phyloP scores from a whole-genome alignment of 2,797 vertebrate species.

The Mus spretus region DNA sequence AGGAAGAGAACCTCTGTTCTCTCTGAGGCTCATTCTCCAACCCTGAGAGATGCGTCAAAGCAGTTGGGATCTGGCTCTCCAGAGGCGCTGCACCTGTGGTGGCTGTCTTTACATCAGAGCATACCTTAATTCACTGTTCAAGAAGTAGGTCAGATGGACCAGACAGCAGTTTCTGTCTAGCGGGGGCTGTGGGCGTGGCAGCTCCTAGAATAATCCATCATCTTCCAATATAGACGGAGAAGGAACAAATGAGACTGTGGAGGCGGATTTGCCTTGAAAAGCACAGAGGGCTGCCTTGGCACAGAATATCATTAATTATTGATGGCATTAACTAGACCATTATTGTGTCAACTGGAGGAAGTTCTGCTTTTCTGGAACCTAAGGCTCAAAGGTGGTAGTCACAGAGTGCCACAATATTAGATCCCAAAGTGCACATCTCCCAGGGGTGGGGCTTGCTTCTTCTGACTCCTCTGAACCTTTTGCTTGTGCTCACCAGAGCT shows the following conservation, averaged over 20 bases:
- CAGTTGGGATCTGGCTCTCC: not conserved
- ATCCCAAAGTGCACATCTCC: not conserved
- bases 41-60: not conserved
- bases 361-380: slow-evolving; percentile 56
- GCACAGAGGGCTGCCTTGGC: slow-evolving; percentile 25
- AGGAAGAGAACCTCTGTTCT: slow-evolving; percentile 17
- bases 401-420: not conserved
- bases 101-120: not conserved
- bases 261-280: slow-evolving; percentile 47
- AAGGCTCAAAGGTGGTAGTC: not conserved
- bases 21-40: not conserved
- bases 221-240: not conserved
- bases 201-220: not conserved
- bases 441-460: not conserved
- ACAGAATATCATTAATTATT: slow-evolving; percentile 66
- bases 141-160: not conserved
- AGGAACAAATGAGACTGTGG: not conserved
- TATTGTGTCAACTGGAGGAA: slow-evolving; percentile 31
- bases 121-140: not conserved
- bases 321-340: slow-evolving; percentile 64
- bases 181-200: not conserved
- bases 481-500: not conserved
- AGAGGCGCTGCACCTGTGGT: not conserved
- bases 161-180: not conserved
- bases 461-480: not conserved